phyloP scores from a whole-genome alignment of 2,797 vertebrate genomes.

The Poeciliopsis paucimaculata region DNA sequence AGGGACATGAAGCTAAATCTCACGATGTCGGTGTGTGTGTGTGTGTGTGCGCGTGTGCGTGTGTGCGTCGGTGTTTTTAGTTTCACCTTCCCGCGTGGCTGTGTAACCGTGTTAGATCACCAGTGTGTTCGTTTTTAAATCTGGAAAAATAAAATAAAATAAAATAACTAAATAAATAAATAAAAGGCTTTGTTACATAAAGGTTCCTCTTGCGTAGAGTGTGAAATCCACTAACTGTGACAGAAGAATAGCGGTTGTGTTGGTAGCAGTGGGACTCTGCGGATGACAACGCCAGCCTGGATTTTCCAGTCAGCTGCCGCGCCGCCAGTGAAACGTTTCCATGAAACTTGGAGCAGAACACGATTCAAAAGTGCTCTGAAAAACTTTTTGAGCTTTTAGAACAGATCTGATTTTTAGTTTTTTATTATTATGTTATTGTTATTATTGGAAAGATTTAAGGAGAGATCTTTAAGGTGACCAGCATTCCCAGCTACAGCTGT shows the following conservation, averaged over 20 bases:
- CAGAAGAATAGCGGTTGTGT: slow-evolving; percentile 5
- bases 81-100: slow-evolving; percentile 62
- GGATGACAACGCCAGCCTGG: not conserved
- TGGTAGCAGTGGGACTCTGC: slow-evolving; percentile 1
- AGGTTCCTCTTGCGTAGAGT: slow-evolving; percentile 1
- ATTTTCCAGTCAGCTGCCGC: slow-evolving; percentile 8
- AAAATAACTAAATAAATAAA: too few relatives aligned
- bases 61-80: slow-evolving; percentile 49
- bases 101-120: slow-evolving; percentile 66
- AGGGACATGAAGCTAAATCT: slow-evolving; percentile 40
- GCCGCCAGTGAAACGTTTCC: not conserved
- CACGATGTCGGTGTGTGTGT: slow-evolving; percentile 38
- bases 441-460: too few relatives aligned
- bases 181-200: slow-evolving; percentile 76
- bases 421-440: too few relatives aligned
- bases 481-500: not conserved
- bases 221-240: slow-evolving; percentile 6
- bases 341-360: not conserved
- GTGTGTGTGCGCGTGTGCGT: slow-evolving; percentile 27
- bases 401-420: not conserved
- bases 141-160: slow-evolving; percentile 4
- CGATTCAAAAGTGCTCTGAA: not conserved
- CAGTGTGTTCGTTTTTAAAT: slow-evolving; percentile 74
- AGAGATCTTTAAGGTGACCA: not conserved
- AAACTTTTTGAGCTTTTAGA: not conserved